These are phyloP conservation scores for Ochlodes sylvanus DNA, from an alignment of 2,888 invertebrate genomes.

Conservation along the genomic window DNA sequence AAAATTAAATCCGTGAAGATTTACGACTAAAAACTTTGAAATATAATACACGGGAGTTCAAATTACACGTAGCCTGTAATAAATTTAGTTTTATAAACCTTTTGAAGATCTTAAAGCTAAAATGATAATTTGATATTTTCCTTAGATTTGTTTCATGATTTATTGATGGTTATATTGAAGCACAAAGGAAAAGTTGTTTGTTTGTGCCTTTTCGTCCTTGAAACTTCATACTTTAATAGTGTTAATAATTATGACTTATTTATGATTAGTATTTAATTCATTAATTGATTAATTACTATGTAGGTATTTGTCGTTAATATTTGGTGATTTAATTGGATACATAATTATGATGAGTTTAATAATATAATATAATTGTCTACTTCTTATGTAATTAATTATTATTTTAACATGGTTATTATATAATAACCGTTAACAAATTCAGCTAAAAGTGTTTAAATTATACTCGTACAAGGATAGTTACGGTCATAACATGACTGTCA, in stretches of 20 bases:
- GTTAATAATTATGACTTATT: too few relatives aligned
- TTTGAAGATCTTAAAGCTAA: constrained; percentile 52
- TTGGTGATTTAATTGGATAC: too few relatives aligned
- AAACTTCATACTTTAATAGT: not conserved
- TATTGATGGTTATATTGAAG: constrained; percentile 40
- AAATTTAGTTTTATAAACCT: constrained; percentile 69
- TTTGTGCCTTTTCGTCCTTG: not conserved
- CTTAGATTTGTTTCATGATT: constrained; percentile 46
- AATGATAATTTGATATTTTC: constrained; percentile 62
- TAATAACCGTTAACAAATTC: too few relatives aligned
- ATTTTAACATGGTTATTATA: too few relatives aligned
- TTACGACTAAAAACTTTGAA: constrained; percentile 76
- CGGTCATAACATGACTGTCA: constrained; percentile 5
- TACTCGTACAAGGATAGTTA: not conserved
- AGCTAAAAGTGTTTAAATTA: too few relatives aligned
- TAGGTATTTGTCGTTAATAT: too few relatives aligned
- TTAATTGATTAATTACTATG: too few relatives aligned
- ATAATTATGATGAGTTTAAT: too few relatives aligned
- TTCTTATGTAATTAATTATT: too few relatives aligned
- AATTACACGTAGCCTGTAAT: constrained; percentile 68
- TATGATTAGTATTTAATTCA: too few relatives aligned
- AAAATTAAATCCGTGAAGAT: constrained; percentile 77
- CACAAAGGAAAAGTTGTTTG: not conserved
- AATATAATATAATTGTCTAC: too few relatives aligned
- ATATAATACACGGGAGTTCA: constrained; percentile 76